These are phyloP conservation scores for Diachasma alloeum DNA, from an alignment of 1,140 invertebrate species.

Conservation along the genomic window DNA sequence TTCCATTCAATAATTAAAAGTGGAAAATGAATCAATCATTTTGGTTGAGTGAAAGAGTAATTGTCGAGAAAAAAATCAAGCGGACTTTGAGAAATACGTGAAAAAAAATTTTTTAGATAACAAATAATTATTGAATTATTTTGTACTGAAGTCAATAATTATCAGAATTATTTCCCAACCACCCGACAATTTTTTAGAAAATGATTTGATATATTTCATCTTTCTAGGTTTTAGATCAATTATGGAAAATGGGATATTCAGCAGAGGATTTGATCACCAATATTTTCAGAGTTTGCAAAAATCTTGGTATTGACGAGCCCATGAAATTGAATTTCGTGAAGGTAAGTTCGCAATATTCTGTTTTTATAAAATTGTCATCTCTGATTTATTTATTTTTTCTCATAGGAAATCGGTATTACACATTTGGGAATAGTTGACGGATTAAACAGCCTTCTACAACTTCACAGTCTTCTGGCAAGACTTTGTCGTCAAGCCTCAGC, in stretches of 20 bases:
- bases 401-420: slow-evolving; percentile 89
- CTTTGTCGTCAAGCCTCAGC: slow-evolving; percentile 70
- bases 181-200: neutral
- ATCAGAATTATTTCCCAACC: neutral
- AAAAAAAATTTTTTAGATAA: too few species aligned
- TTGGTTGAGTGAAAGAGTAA: neutral
- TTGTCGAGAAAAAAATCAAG: too few species aligned
- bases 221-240: slow-evolving; percentile 77
- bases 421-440: slow-evolving; percentile 93
- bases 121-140: neutral
- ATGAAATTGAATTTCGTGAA: slow-evolving; percentile 89
- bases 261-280: slow-evolving; percentile 96
- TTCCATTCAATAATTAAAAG: neutral
- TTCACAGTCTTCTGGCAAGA: slow-evolving; percentile 86
- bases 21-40: neutral
- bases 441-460: slow-evolving; percentile 85
- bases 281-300: slow-evolving; percentile 93
- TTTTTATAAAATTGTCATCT: neutral
- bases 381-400: slow-evolving; percentile 40
- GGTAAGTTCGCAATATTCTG: slow-evolving; percentile 62
- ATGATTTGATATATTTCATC: neutral
- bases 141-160: too few species aligned
- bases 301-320: slow-evolving; percentile 80
- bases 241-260: slow-evolving; percentile 94
- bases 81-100: too few species aligned